Evolutionary conservation across 2,797 vertebrate species (phyloP).

Genomic region (Anniella stebbinsi): DNA sequence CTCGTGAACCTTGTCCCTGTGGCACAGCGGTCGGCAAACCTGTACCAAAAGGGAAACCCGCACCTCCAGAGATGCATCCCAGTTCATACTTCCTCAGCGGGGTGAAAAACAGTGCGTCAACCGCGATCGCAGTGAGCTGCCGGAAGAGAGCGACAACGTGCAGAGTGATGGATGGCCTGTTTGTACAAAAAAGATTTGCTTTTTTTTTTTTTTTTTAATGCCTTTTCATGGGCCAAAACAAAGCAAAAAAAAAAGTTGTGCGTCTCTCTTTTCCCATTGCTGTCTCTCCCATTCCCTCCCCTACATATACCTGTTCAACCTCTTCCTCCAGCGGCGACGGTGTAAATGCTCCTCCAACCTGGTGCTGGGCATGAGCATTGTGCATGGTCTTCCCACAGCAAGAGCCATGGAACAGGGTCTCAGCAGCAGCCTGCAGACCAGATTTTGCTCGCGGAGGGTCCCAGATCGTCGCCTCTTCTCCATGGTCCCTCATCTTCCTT

Average conservation of each 20-base stretch:
- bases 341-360: neutral
- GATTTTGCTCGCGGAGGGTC: too few relatives aligned
- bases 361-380: too few relatives aligned
- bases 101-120: slow-evolving; percentile 12
- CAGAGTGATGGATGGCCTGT: neutral
- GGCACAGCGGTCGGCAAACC: slow-evolving; percentile 8
- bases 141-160: neutral
- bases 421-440: too few relatives aligned
- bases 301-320: too few relatives aligned
- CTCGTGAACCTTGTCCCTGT: neutral
- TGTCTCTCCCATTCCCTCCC: neutral
- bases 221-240: neutral
- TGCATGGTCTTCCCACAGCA: neutral
- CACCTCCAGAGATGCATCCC: neutral
- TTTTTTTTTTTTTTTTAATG: too few relatives aligned
- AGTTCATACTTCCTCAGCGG: neutral
- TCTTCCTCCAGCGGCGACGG: neutral
- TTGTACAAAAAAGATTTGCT: neutral
- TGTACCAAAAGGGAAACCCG: neutral
- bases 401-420: too few relatives aligned
- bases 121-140: accelerated
- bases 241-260: too few relatives aligned
- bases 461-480: neutral
- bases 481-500: neutral
- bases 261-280: accelerated